Evolutionary conservation across 1,140 invertebrate genomes (phyloP).

Genomic region (Thaumetopoea pityocampa): DNA sequence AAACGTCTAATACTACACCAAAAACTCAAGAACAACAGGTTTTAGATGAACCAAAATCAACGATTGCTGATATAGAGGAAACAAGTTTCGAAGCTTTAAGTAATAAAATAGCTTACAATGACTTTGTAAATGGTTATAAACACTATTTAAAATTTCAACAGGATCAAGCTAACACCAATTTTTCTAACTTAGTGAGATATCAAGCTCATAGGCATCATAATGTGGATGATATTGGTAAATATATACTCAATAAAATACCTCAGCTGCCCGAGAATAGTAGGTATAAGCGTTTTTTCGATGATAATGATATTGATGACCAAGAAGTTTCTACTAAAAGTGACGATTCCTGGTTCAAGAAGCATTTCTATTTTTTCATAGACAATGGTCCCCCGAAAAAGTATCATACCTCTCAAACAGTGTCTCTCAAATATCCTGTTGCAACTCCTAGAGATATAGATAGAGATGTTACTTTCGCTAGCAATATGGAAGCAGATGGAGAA

Average conservation of each 20-base stretch:
- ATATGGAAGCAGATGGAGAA: constrained; percentile 2
- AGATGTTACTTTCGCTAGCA: too few relatives aligned
- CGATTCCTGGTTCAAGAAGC: constrained; percentile 61
- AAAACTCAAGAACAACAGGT: too few relatives aligned
- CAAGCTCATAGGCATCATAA: constrained; percentile 63
- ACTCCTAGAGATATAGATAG: background rate
- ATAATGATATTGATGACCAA: constrained; percentile 51
- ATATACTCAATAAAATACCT: constrained; percentile 54
- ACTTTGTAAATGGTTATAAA: constrained; percentile 60
- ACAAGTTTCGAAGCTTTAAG: constrained; percentile 39
- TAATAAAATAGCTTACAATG: constrained; percentile 50
- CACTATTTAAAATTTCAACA: constrained; percentile 60
- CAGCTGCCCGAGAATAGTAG: constrained; percentile 14
- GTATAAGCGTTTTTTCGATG: constrained; percentile 36
- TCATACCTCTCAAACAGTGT: constrained; percentile 43
- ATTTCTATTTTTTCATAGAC: constrained; percentile 57
- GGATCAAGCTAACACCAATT: constrained; percentile 43
- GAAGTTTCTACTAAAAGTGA: constrained; percentile 56
- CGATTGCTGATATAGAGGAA: background rate
- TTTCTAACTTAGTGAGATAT: constrained; percentile 50
- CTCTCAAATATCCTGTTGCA: constrained; percentile 29
- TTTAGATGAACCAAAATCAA: background rate
- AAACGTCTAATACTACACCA: too few relatives aligned
- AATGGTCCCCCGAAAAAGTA: constrained; percentile 48
- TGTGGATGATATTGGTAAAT: constrained; percentile 67